These are phyloP conservation scores for Coturnix japonica DNA, from an alignment of 2,113 vertebrate species.

Conservation along the genomic window DNA sequence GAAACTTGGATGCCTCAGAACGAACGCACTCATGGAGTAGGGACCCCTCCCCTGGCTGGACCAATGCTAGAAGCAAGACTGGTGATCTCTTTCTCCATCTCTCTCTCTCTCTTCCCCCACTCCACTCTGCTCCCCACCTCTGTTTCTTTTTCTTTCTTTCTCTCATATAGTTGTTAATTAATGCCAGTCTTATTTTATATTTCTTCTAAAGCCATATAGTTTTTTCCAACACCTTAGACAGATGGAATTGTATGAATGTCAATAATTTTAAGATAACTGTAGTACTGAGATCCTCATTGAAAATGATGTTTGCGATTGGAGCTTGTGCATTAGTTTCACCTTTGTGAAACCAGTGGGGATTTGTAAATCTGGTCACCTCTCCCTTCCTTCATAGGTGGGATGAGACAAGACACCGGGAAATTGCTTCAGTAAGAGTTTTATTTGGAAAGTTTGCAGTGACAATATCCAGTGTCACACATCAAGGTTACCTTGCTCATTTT, in stretches of 20 bases:
- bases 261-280: neutral
- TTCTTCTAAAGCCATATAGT: neutral
- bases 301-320: neutral
- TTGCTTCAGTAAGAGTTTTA: neutral
- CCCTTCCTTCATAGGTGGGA: neutral
- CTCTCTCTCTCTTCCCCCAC: no score
- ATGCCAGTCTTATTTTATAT: neutral
- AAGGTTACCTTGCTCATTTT: neutral
- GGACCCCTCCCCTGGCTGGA: no score
- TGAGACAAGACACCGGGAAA: neutral
- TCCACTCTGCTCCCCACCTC: no score
- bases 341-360: neutral
- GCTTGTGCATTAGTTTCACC: neutral
- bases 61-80: no score
- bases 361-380: neutral
- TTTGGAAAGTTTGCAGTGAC: neutral
- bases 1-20: no score
- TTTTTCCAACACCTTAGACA: neutral
- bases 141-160: neutral
- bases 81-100: no score
- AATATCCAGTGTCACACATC: fast-evolving
- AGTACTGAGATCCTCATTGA: neutral
- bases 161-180: neutral
- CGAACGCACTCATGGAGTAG: no score
- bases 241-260: neutral